Conservation (phyloP, 2,113 vertebrate species). For the Phaethornis superciliosus region DNA sequence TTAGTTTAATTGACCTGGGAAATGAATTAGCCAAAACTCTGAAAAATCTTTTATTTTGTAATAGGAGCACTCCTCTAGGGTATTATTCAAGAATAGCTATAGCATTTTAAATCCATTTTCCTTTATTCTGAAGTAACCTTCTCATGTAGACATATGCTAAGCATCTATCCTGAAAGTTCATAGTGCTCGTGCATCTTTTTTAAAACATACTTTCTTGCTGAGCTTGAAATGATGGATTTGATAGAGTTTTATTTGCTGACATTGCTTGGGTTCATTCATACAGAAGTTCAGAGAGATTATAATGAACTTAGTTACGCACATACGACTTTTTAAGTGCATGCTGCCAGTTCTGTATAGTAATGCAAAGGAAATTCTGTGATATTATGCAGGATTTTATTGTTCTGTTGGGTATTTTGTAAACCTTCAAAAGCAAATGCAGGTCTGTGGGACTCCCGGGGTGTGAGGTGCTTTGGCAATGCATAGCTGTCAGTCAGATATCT, state of each 20-base stretch:
- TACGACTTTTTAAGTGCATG: neutral
- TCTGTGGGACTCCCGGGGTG: neutral
- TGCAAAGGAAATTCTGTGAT: neutral
- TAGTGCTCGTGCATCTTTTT: neutral
- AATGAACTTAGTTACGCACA: neutral
- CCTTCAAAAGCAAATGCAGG: neutral
- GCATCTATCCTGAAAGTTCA: neutral
- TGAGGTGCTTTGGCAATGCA: neutral
- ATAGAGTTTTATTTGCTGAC: neutral
- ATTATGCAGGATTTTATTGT: neutral
- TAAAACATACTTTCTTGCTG: neutral
- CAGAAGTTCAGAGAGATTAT: neutral
- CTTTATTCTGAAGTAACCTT: slow-evolving; percentile 36
- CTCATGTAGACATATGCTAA: neutral
- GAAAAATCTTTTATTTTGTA: slow-evolving; percentile 39
- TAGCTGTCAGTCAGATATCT: neutral
- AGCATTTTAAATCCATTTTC: slow-evolving; percentile 17
- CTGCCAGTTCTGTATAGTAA: neutral
- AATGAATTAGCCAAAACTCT: slow-evolving; percentile 49
- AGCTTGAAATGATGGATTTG: neutral
- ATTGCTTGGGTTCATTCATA: neutral
- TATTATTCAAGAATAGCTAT: slow-evolving; percentile 62
- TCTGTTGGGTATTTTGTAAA: neutral
- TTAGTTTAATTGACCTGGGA: slow-evolving; percentile 47
- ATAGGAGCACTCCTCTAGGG: slow-evolving; percentile 61